Conservation (phyloP, 2,888 invertebrate genomes). For the Eupithecia vulgata region DNA sequence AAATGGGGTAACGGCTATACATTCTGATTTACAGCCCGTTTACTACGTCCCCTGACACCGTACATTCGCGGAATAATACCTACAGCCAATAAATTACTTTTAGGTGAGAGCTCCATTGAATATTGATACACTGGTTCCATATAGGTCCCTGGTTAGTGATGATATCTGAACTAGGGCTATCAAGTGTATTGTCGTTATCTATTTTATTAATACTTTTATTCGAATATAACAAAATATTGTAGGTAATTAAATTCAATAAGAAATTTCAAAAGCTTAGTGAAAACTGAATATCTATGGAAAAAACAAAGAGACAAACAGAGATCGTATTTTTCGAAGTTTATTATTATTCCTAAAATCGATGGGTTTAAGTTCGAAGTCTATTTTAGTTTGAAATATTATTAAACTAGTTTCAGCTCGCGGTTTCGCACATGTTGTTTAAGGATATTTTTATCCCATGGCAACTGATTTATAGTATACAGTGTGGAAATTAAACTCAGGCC, state of each 20-base stretch:
- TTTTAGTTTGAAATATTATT: no score
- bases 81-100: slow-evolving; percentile 37
- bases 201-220: neutral
- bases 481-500: no score
- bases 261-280: neutral
- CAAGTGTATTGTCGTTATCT: neutral
- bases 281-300: neutral
- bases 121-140: slow-evolving; percentile 38
- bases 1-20: slow-evolving; percentile 13
- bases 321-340: no score
- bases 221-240: neutral
- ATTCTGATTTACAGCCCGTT: slow-evolving; percentile 15
- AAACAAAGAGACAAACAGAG: no score
- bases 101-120: slow-evolving; percentile 36
- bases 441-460: no score
- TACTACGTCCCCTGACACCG: slow-evolving; percentile 16
- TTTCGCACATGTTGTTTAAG: no score
- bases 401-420: no score
- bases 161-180: slow-evolving; percentile 12
- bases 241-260: neutral
- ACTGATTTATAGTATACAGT: no score
- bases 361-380: no score
- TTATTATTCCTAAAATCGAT: no score
- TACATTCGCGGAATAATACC: slow-evolving; percentile 17
- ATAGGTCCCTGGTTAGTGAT: slow-evolving; percentile 32